Evolutionary conservation across 2,888 invertebrate genomes (phyloP).

Genomic region (Lumbricus terrestris): DNA sequence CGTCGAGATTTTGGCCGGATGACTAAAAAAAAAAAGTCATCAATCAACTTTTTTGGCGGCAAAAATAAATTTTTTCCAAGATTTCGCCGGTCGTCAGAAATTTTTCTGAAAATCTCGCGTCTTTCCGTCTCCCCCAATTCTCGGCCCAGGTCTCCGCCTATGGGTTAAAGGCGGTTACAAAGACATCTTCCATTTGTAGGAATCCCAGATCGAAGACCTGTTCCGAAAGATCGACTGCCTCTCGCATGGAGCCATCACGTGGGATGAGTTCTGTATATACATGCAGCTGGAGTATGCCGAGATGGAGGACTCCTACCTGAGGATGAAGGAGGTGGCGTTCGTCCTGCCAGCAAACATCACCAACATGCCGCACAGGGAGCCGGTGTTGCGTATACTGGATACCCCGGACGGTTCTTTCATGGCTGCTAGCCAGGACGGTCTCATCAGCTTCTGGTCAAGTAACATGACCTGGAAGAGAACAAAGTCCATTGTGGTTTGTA

Average conservation of each 20-base stretch:
- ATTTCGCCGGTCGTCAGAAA: no score
- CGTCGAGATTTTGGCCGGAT: no score
- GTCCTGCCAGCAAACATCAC: conserved; percentile 54
- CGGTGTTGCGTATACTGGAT: conserved; percentile 53
- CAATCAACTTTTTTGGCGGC: no score
- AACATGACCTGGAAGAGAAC: conserved; percentile 52
- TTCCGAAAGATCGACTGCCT: conserved; percentile 61
- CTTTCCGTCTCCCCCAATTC: no score
- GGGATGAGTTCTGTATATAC: conserved; percentile 61
- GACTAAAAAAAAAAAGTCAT: no score
- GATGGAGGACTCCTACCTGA: conserved; percentile 57
- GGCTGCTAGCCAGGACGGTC: conserved; percentile 58
- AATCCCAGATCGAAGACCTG: conserved; percentile 55
- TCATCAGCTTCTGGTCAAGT: conserved; percentile 57
- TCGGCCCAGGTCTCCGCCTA: no score
- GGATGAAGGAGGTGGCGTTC: conserved; percentile 50
- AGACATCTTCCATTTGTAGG: conserved; percentile 41
- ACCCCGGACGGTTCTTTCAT: conserved; percentile 56
- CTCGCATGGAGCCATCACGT: conserved; percentile 56
- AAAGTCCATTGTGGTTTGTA: conserved; percentile 53
- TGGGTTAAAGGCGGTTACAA: no score
- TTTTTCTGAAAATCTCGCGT: no score
- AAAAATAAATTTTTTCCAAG: no score
- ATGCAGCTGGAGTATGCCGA: conserved; percentile 60
- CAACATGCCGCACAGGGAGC: conserved; percentile 54